phyloP scores from a whole-genome alignment of 2,113 vertebrate species.

The Sphyrna mokarran region DNA sequence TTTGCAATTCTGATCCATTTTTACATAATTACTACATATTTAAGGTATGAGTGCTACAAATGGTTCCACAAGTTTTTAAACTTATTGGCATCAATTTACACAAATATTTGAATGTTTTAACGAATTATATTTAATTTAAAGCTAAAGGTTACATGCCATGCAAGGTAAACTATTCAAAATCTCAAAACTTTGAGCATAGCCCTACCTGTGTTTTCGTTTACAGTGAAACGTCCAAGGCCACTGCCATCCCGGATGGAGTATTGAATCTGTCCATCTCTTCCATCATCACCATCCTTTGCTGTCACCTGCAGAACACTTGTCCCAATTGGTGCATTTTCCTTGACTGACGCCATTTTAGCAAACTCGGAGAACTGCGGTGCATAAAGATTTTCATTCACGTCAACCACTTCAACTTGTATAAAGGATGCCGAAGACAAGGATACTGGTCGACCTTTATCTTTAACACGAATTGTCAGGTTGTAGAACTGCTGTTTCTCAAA shows the following conservation, averaged over 20 bases:
- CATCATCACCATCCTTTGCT: constrained; percentile 78
- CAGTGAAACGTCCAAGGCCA: constrained; percentile 84
- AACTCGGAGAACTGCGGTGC: constrained; percentile 85
- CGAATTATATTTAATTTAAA: not conserved
- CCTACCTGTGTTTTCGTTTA: constrained; percentile 92
- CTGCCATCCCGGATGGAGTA: constrained; percentile 92
- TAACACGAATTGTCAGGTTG: constrained; percentile 85
- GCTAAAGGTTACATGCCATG: not conserved
- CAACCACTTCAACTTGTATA: constrained; percentile 90
- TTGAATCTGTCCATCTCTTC: constrained; percentile 87
- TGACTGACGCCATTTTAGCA: constrained; percentile 73
- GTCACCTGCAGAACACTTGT: constrained; percentile 80
- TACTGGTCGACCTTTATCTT: constrained; percentile 85
- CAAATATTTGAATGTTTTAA: not conserved
- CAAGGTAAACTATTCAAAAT: not conserved
- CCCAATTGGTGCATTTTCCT: constrained; percentile 82
- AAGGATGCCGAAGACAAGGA: constrained; percentile 85
- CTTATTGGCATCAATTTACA: not conserved
- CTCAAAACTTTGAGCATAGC: constrained; percentile 26
- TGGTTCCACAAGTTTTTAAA: not conserved
- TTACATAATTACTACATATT: not conserved
- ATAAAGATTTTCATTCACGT: constrained; percentile 94
- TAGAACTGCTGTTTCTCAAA: constrained; percentile 94
- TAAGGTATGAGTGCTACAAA: not conserved
- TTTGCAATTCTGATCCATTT: not conserved